Conservation (phyloP, 2,888 invertebrate genomes). For the Drosophila algonquin region DNA sequence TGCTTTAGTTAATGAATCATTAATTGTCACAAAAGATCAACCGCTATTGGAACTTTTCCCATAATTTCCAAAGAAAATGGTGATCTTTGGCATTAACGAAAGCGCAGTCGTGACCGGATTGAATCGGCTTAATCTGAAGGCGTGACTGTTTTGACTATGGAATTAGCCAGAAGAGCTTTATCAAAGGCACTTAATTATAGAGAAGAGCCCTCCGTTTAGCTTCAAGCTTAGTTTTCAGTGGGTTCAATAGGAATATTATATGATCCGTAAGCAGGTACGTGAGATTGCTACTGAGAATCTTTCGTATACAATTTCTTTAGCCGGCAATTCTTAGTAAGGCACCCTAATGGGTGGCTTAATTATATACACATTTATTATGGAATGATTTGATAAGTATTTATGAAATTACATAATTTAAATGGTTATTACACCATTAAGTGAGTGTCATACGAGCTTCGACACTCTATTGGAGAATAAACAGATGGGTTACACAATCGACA, state of each 20-base stretch:
- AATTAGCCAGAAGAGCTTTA: conserved; percentile 38
- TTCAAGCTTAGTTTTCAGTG: conserved; percentile 15
- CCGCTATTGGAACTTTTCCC: background rate
- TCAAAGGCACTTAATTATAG: conserved; percentile 28
- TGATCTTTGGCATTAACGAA: conserved; percentile 9
- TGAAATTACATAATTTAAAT: too few species aligned
- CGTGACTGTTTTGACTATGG: conserved; percentile 49
- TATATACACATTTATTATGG: too few species aligned
- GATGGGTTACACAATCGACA: conserved; percentile 21
- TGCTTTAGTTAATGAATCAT: background rate
- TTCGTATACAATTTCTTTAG: background rate
- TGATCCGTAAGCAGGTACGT: background rate
- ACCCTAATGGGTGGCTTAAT: too few species aligned
- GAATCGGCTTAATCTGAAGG: conserved; percentile 17
- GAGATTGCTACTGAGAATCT: background rate
- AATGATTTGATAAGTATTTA: too few species aligned
- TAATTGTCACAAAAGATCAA: background rate
- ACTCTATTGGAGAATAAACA: conserved; percentile 6
- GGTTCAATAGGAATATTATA: background rate
- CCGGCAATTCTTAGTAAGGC: too few species aligned
- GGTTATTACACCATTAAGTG: background rate
- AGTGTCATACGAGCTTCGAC: background rate
- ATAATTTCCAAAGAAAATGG: background rate
- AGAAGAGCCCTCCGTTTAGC: conserved; percentile 5
- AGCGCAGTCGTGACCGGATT: conserved; percentile 24